Percentiles rank a stretch among this genome's conserved stretches.
phyloP scores from a whole-genome alignment of 1,140 invertebrate genomes.

The Varroa destructor region DNA sequence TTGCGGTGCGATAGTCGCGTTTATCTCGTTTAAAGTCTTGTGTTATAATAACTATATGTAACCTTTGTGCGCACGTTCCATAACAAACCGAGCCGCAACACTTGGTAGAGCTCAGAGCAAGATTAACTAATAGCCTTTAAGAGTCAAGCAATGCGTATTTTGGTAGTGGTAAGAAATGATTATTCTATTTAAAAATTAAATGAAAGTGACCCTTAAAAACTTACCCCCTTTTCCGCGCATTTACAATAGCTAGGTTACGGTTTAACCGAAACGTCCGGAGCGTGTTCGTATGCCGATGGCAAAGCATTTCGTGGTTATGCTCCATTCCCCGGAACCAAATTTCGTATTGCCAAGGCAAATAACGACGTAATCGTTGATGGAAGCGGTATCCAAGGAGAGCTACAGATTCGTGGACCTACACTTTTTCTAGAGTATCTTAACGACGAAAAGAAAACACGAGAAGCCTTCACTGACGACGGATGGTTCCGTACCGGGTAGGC shows the following conservation, averaged over 20 bases:
- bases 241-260: conserved; percentile 1
- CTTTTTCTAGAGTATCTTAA: conserved; percentile 75
- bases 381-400: conserved; percentile 61
- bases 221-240: background rate
- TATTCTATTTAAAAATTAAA: too few relatives aligned
- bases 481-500: conserved; percentile 83
- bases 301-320: background rate
- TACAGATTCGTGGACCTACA: conserved; percentile 63
- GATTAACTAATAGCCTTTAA: too few relatives aligned
- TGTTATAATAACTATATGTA: too few relatives aligned
- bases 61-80: too few relatives aligned
- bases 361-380: background rate
- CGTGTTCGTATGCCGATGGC: conserved; percentile 9
- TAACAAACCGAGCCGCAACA: too few relatives aligned
- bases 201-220: too few relatives aligned
- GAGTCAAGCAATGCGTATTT: too few relatives aligned
- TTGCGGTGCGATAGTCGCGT: too few relatives aligned
- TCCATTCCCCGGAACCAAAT: background rate
- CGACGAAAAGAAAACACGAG: conserved; percentile 63
- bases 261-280: conserved; percentile 7
- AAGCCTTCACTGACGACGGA: conserved; percentile 51
- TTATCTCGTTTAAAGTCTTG: too few relatives aligned
- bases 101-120: too few relatives aligned
- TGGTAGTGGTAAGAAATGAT: too few relatives aligned
- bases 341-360: background rate